These are phyloP conservation scores for Phoenicopterus ruber DNA, from an alignment of 2,113 vertebrate species.

Conservation along the genomic window DNA sequence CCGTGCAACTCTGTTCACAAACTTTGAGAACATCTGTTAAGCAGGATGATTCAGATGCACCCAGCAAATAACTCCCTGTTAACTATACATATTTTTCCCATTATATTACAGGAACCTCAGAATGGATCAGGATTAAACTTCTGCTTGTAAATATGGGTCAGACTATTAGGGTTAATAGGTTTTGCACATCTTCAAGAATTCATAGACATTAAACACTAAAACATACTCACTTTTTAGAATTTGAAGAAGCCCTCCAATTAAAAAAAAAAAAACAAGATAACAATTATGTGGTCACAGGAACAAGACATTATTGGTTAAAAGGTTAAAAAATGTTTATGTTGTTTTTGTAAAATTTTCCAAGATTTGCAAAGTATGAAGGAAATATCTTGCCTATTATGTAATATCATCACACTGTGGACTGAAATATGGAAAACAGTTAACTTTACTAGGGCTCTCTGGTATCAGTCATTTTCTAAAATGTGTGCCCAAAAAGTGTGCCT, in stretches of 20 bases:
- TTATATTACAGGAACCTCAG: not conserved
- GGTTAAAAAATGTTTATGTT: not conserved
- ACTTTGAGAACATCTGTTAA: not conserved
- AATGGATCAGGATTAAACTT: not conserved
- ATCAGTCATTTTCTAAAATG: not conserved
- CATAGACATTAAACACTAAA: not conserved
- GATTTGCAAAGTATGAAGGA: not conserved
- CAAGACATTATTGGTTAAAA: not conserved
- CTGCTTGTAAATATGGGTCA: not conserved
- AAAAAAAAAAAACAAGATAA: not conserved
- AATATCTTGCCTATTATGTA: not conserved
- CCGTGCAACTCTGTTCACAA: not conserved
- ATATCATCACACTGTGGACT: not conserved
- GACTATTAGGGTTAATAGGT: not conserved
- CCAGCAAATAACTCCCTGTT: not conserved
- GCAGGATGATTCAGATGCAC: not conserved
- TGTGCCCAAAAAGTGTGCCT: fast-evolving
- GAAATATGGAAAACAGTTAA: not conserved
- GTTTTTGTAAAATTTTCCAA: not conserved
- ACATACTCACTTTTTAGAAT: not conserved
- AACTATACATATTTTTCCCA: not conserved
- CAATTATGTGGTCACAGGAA: not conserved
- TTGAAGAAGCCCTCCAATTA: not conserved
- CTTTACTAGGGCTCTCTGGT: not conserved
- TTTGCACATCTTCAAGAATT: not conserved